Evolutionary conservation across 2,888 invertebrate species (phyloP).

Genomic region (Catotricha subobsoleta): DNA sequence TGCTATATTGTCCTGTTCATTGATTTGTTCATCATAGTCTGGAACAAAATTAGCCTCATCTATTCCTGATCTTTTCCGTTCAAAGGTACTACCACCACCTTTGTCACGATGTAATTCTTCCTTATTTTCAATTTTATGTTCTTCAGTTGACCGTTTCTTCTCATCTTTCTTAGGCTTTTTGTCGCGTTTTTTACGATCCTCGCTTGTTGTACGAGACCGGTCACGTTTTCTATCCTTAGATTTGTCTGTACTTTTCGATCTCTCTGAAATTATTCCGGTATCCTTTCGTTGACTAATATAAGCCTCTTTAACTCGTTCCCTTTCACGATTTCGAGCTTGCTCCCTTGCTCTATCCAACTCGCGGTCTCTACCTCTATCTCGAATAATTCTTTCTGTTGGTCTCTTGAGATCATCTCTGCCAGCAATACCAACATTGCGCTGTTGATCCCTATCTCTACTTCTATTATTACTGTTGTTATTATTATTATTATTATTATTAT

Average conservation of each 20-base stretch:
- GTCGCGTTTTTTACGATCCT: conserved; percentile 16
- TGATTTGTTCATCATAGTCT: conserved; percentile 52
- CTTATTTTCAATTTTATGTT: too few species aligned
- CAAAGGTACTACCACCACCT: conserved; percentile 29
- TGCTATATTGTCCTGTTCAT: too few species aligned
- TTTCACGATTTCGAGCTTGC: conserved; percentile 9
- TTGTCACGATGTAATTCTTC: conserved; percentile 5
- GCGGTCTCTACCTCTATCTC: conserved; percentile 11
- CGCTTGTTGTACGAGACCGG: conserved; percentile 9
- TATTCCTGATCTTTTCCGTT: conserved; percentile 45
- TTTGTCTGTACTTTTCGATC: neutral
- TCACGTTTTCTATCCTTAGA: conserved; percentile 7
- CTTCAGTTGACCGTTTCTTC: conserved; percentile 10
- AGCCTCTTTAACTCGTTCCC: conserved; percentile 9
- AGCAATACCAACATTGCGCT: conserved; percentile 6
- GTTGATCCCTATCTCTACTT: conserved; percentile 12
- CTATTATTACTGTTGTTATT: conserved; percentile 3
- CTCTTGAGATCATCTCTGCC: conserved; percentile 29
- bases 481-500: conserved; percentile 8
- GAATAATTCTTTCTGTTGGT: conserved; percentile 15
- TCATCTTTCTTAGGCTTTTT: conserved; percentile 25
- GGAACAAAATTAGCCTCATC: conserved; percentile 60
- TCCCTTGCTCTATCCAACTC: conserved; percentile 12
- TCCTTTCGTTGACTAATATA: neutral
- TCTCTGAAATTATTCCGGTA: neutral